Conservation (phyloP, 2,888 invertebrate species). For the Lycocerus yunnanus region DNA sequence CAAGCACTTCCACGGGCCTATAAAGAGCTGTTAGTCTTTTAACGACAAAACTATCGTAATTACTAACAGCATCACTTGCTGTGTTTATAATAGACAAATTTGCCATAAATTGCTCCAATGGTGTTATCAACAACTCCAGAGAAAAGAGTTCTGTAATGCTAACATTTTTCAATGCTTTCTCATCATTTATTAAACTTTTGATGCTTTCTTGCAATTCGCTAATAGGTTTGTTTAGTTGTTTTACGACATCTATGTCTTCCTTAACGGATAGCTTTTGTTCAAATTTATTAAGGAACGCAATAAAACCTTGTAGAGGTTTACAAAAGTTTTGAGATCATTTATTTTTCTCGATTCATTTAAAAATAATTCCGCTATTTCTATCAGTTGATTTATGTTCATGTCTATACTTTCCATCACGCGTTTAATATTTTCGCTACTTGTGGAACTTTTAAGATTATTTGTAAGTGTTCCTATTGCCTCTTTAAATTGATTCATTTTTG, state of each 20-base stretch:
- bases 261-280: neutral
- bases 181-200: conserved; percentile 5
- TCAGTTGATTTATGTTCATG: neutral
- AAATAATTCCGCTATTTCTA: neutral
- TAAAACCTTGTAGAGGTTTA: conserved; percentile 13
- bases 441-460: neutral
- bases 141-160: neutral
- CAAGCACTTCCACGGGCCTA: neutral
- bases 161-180: neutral
- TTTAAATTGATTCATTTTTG: neutral
- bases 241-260: neutral
- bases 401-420: neutral
- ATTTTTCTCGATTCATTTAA: neutral
- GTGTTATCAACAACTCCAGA: neutral
- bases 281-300: neutral
- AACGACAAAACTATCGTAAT: neutral
- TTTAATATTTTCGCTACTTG: neutral
- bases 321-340: neutral
- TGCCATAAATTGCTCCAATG: neutral
- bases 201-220: conserved; percentile 14
- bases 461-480: conserved; percentile 8
- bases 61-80: neutral
- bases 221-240: conserved; percentile 15
- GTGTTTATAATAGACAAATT: neutral
- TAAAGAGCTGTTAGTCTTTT: neutral